Evolutionary conservation across 2,888 invertebrate species (phyloP).

Genomic region (Cheilosia impressa): DNA sequence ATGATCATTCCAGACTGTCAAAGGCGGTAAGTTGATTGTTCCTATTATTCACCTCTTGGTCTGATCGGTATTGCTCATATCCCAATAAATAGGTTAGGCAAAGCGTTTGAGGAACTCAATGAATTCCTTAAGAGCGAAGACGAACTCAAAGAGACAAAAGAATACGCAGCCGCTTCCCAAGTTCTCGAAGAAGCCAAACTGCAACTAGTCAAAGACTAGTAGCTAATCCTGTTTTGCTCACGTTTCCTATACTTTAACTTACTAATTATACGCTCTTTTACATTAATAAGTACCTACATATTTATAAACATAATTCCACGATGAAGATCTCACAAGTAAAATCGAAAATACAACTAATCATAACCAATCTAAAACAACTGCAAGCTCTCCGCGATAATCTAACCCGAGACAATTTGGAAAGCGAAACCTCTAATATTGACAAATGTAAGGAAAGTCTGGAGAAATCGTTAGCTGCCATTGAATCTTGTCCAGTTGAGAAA

Average conservation of each 20-base stretch:
- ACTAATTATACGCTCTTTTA: constrained; percentile 18
- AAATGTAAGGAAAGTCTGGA: constrained; percentile 37
- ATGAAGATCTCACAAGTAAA: constrained; percentile 72
- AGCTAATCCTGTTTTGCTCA: neutral
- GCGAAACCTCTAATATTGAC: constrained; percentile 5
- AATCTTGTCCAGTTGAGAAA: constrained; percentile 19
- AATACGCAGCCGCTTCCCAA: constrained; percentile 88
- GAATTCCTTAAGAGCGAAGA: constrained; percentile 89
- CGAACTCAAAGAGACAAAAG: constrained; percentile 90
- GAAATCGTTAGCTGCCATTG: constrained; percentile 22
- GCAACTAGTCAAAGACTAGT: constrained; percentile 63
- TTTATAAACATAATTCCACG: constrained; percentile 34
- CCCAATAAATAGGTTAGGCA: constrained; percentile 85
- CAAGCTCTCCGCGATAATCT: constrained; percentile 46
- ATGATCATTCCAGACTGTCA: constrained; percentile 97
- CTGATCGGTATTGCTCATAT: neutral
- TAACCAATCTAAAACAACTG: constrained; percentile 40
- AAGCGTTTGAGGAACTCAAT: constrained; percentile 91
- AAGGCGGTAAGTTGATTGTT: constrained; percentile 84
- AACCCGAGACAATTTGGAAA: constrained; percentile 4
- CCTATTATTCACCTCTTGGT: neutral
- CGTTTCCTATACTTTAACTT: constrained; percentile 23
- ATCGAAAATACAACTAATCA: constrained; percentile 46
- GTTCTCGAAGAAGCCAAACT: constrained; percentile 88
- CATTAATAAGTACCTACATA: constrained; percentile 14